Conservation (phyloP, 2,113 vertebrate species). For the Silurus meridionalis region DNA sequence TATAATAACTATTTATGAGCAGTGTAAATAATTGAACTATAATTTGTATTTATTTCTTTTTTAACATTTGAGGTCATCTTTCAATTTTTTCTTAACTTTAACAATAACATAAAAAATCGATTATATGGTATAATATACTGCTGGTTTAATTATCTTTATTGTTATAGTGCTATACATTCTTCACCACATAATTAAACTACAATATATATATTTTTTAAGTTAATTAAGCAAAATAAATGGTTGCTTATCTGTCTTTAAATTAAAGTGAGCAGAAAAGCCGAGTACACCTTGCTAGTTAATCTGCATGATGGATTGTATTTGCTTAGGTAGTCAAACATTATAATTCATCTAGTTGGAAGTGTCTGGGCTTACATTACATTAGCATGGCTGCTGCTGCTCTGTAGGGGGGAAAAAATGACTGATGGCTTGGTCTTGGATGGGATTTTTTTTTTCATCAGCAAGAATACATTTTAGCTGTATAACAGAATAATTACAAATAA, state of each 20-base stretch:
- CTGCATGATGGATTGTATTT: constrained; percentile 18
- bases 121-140: too few relatives aligned
- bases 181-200: background rate
- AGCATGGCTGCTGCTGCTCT: background rate
- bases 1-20: too few relatives aligned
- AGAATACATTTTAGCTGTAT: constrained; percentile 1
- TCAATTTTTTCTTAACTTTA: too few relatives aligned
- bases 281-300: constrained; percentile 8
- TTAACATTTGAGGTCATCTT: too few relatives aligned
- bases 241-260: background rate
- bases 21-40: too few relatives aligned
- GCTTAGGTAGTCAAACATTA: constrained; percentile 24
- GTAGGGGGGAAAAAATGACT: background rate
- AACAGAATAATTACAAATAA: background rate
- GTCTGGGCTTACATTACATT: constrained; percentile 11
- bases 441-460: background rate
- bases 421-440: background rate
- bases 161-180: background rate
- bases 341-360: constrained; percentile 5
- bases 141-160: background rate
- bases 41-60: too few relatives aligned
- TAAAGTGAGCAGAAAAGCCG: constrained; percentile 2
- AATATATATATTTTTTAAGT: background rate
- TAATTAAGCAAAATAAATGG: constrained; percentile 5
- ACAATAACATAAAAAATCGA: too few relatives aligned